phyloP scores from a whole-genome alignment of 2,797 vertebrate species.

The Antennarius maculatus region DNA sequence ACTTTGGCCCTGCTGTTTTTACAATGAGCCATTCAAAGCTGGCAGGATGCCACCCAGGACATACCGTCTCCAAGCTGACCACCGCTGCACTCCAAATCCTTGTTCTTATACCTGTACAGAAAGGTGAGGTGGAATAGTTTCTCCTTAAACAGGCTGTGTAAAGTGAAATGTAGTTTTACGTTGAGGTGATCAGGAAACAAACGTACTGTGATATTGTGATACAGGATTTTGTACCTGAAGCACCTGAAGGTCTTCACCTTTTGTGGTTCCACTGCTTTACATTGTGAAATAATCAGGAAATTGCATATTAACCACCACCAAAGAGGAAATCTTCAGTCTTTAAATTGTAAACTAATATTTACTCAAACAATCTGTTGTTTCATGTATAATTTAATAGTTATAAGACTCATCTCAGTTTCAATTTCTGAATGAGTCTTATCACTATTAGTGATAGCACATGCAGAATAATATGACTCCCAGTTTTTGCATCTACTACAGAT shows the following conservation, averaged over 20 bases:
- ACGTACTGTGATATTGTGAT: neutral
- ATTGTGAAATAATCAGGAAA: no score
- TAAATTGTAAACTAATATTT: no score
- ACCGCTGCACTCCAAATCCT: neutral
- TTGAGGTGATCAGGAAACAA: no score
- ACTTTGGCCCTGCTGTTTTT: no score
- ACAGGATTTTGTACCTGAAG: neutral
- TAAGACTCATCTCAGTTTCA: neutral
- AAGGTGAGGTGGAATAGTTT: no score
- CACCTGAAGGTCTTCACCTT: neutral
- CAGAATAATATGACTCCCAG: neutral
- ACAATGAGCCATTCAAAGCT: neutral
- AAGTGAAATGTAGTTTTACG: no score
- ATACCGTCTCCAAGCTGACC: neutral
- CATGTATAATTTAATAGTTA: neutral
- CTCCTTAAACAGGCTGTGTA: no score
- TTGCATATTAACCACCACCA: no score
- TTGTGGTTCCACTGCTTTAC: neutral
- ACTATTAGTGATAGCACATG: neutral
- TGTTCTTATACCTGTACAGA: neutral
- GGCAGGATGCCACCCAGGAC: neutral
- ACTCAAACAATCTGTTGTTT: no score
- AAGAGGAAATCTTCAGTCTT: no score
- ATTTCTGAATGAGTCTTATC: neutral
- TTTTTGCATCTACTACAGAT: constrained; percentile 9